These are phyloP conservation scores for Hephaestus fuliginosus DNA, from an alignment of 2,797 vertebrate genomes.

Conservation along the genomic window DNA sequence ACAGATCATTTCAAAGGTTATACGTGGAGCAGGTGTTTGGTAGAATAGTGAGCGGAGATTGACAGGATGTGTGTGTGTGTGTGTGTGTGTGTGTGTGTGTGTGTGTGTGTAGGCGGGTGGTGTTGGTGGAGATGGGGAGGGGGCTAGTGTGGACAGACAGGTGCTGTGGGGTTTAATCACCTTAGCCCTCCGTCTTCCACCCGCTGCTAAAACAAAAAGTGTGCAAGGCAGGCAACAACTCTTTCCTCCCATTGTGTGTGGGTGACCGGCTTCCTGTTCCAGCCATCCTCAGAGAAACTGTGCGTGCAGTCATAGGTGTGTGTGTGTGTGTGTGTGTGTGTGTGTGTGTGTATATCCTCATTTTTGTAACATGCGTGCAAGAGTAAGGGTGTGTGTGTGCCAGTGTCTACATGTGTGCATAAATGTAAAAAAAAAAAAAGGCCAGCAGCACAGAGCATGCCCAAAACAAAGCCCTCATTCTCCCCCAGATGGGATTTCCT, in stretches of 20 bases:
- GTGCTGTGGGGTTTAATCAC: conserved; percentile 77
- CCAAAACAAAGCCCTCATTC: conserved; percentile 77
- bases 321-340: conserved; percentile 36
- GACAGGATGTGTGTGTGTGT: conserved; percentile 64
- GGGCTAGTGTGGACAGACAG: conserved; percentile 72
- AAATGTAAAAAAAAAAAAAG: conserved; percentile 39
- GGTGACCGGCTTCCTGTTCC: conserved; percentile 70
- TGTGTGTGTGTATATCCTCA: conserved; percentile 15
- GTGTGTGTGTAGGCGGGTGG: conserved; percentile 48
- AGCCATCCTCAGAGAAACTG: conserved; percentile 60
- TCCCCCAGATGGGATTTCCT: conserved; percentile 76
- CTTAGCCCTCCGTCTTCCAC: conserved; percentile 65
- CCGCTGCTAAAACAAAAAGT: conserved; percentile 77
- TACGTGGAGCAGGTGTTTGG: conserved; percentile 56
- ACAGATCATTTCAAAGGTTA: conserved; percentile 62
- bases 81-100: conserved; percentile 58
- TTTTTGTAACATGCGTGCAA: conserved; percentile 39
- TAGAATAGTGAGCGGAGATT: conserved; percentile 49
- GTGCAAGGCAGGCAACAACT: conserved; percentile 82
- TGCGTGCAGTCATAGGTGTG: conserved; percentile 33
- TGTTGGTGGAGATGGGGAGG: conserved; percentile 6
- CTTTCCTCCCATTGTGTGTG: conserved; percentile 84
- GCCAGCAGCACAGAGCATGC: conserved; percentile 59
- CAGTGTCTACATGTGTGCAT: conserved; percentile 51
- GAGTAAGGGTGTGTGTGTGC: conserved; percentile 9